Conservation (phyloP, 2,113 vertebrate species). For the Platycercus adscitus region DNA sequence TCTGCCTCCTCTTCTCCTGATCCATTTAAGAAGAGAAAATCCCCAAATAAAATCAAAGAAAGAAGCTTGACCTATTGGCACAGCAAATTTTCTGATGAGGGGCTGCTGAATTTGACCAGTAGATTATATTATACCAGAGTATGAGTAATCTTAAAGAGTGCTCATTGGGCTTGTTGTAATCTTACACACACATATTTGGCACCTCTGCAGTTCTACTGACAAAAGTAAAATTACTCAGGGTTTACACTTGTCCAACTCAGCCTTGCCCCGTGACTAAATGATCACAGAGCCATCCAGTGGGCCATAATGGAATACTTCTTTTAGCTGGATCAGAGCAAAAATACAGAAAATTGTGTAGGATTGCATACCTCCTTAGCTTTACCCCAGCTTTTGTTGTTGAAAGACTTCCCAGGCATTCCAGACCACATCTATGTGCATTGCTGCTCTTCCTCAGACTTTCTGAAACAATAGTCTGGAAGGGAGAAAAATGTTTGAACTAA, state of each 20-base stretch:
- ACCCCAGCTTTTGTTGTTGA: background rate
- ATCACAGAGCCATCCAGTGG: conserved; percentile 10
- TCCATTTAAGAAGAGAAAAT: background rate
- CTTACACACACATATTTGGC: background rate
- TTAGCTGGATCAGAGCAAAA: background rate
- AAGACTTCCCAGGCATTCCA: background rate
- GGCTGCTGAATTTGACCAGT: background rate
- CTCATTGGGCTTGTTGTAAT: background rate
- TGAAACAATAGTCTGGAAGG: background rate
- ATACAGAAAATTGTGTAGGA: background rate
- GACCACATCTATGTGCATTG: background rate
- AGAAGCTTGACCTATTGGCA: background rate
- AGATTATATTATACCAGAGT: background rate
- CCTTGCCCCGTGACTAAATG: background rate
- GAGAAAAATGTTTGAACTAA: background rate
- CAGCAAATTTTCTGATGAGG: background rate
- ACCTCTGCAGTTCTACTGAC: background rate
- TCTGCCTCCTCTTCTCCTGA: background rate
- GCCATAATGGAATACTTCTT: background rate
- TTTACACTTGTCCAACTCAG: background rate
- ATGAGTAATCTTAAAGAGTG: background rate
- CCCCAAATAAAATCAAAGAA: background rate
- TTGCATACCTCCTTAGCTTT: background rate
- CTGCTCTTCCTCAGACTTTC: background rate
- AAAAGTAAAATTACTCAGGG: background rate